Percentiles rank a stretch among this genome's conserved stretches.
Evolutionary conservation across 2,888 invertebrate genomes (phyloP).

Genomic region (Amiota communis): DNA sequence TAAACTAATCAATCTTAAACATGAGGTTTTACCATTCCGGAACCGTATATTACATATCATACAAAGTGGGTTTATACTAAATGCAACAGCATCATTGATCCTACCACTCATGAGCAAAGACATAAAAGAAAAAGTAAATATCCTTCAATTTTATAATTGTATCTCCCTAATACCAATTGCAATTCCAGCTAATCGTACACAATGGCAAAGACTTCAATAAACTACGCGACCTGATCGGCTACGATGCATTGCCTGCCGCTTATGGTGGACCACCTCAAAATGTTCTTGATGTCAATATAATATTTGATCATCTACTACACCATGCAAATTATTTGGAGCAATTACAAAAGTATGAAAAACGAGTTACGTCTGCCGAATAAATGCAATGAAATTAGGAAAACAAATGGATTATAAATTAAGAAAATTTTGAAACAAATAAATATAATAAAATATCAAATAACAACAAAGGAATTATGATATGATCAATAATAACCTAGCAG

Average conservation of each 20-base stretch:
- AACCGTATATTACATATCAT: slow-evolving; percentile 67
- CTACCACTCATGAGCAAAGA: slow-evolving; percentile 69
- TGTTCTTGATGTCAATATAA: slow-evolving; percentile 60
- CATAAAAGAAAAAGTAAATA: slow-evolving; percentile 61
- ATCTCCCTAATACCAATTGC: neutral
- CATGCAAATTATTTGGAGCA: slow-evolving; percentile 61
- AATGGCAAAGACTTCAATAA: slow-evolving; percentile 67
- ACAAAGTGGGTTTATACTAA: slow-evolving; percentile 67
- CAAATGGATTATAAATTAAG: neutral
- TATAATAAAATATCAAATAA: too few relatives aligned
- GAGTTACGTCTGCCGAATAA: neutral
- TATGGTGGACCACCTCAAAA: slow-evolving; percentile 68
- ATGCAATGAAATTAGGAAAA: neutral
- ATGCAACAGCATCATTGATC: slow-evolving; percentile 62
- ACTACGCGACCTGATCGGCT: slow-evolving; percentile 66
- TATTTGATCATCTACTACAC: slow-evolving; percentile 62
- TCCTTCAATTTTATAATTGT: neutral
- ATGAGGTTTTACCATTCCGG: slow-evolving; percentile 64
- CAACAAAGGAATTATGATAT: too few relatives aligned
- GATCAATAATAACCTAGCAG: too few relatives aligned
- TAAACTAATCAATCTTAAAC: slow-evolving; percentile 66
- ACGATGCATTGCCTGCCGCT: slow-evolving; percentile 64
- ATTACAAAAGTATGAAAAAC: slow-evolving; percentile 58
- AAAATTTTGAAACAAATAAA: neutral
- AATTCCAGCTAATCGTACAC: slow-evolving; percentile 63